Base-by-base conservation (phyloP, 1,140 invertebrate genomes). In the Drosophila eugracilis region DNA sequence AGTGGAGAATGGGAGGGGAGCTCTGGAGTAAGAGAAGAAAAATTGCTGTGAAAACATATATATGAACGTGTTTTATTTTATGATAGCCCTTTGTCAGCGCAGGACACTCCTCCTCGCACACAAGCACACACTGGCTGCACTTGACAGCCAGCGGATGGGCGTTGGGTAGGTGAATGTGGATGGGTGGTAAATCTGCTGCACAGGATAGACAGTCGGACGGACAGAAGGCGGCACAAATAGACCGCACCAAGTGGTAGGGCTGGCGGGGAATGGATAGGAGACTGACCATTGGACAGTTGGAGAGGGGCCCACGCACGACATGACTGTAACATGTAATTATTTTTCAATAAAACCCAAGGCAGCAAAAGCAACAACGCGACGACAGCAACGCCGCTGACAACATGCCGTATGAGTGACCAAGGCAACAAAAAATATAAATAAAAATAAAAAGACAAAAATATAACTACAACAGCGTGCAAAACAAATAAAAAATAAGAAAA, bases 241-340 rank as follows among this genome's bases (percentile, higher is more conserved):
- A 85, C 80, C 74, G 73, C 69, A 73, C 80, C 81, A 69, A 85
- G 74, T 74, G 69, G 62, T 22, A 30, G 53, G 59, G 62, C 7
- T 59, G 45, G 48, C 17, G 14, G 39, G 24, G 22, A 6, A 7
- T 1, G 45, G 63, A 21, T 17, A 3, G 7, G 17, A 50, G 36
- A 32, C 15, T 55, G 69, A 73, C 45, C 65, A 26, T 36, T 34
- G 32, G 59, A 45, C 48, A 24, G 49, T 55, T 34, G 50, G 80
- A 57, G 80, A 57, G 63, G 58, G 67, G 58, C 41, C 77, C 74
- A 86, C 74, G 78, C 81, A 85, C 62, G 85, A 85, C 85, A 89
- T 89, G 85, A 89, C 85, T 89, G 85, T 85, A 89, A 80, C 85
- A 89, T 89, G 85, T 89, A 89, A 89, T 89, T 89, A 89, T 89